Conservation (phyloP, 1,140 invertebrate genomes). For the Papilio machaon region DNA sequence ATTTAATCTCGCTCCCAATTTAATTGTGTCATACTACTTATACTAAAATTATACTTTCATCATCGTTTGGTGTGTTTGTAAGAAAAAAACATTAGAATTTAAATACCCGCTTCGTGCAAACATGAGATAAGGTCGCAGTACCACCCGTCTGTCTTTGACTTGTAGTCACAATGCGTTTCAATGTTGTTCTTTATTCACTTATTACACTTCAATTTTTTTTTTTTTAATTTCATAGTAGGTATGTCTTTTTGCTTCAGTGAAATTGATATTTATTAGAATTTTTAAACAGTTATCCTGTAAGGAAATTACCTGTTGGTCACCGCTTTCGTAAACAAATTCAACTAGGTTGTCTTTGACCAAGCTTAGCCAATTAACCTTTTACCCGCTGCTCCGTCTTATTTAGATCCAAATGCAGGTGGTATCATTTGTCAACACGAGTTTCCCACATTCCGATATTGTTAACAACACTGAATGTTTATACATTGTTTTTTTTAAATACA, state of each 20-base stretch:
- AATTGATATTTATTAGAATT: no score
- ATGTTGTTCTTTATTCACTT: not conserved
- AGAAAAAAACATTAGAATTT: not conserved
- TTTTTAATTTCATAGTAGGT: no score
- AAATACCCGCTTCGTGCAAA: not conserved
- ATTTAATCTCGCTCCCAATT: no score
- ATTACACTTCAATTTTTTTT: not conserved
- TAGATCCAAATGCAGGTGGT: conserved; percentile 3
- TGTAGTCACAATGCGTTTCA: not conserved
- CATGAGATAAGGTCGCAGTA: not conserved
- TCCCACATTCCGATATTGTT: not conserved
- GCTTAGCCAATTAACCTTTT: conserved; percentile 22
- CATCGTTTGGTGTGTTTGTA: not conserved
- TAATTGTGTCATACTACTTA: not conserved
- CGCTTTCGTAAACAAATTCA: not conserved
- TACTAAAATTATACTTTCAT: not conserved
- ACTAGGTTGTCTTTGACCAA: not conserved
- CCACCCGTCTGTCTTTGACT: not conserved
- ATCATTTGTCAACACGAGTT: conserved; percentile 19
- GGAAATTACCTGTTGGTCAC: not conserved
- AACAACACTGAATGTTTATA: not conserved
- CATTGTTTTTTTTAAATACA: not conserved
- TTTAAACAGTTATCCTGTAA: not conserved
- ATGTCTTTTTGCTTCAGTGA: no score
- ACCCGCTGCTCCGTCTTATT: not conserved